Base-by-base conservation (phyloP, 30 jellyfish, hydroid and myxozoan species). In the Pseudorhiza aurosa region DNA sequence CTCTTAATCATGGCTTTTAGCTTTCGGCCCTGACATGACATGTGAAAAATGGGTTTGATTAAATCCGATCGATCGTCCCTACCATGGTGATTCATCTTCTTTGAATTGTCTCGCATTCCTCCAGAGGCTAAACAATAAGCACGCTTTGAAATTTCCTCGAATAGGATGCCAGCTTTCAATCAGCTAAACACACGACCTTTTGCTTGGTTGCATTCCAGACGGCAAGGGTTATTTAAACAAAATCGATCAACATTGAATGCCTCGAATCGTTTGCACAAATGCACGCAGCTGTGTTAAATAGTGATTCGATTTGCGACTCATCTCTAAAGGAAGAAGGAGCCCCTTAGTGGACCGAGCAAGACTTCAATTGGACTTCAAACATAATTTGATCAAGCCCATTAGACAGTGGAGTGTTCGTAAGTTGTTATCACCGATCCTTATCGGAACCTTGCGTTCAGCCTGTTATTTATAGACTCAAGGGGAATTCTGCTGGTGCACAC, bases 271-370 rank as follows among this genome's bases (percentile, higher is more conserved):
- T 64, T 33, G 39, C 36, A 12, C 35, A 22, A 32, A 32, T 39
- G 76, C 47, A 31, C 42, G 51, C 87, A 74, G 87, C 87, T 74
- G 87, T 74, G 87, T 47, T 56, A 29, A 47, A 43, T 49, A 65
- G 73, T 74, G 70, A 74, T 74, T 74, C 76, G n/a, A 51, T 74
- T 74, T 68, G 44, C 21, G 47, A 40, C 82, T 68, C 82, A 30
- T 68, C 68, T 44, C 50, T 18, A 43, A 68, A 43, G 49, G 17
- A n/a, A 65, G 44, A 68, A 29, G 68, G 44, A 2, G 21, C n/a
- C 12, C n/a, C n/a, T n/a, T n/a, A n/a, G n/a, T n/a, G n/a, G n/a
- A n/a, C n/a, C 5, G 31, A 43, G 82, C 50, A 11, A 24, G 49
- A 40, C 31, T 42, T 28, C 11, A 31, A 47, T n/a, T n/a, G 8